A percentile compares a stretch with the other conserved stretches of the same genome.
phyloP scores from a whole-genome alignment of 2,797 vertebrate species.

The Labeo calbasu region DNA sequence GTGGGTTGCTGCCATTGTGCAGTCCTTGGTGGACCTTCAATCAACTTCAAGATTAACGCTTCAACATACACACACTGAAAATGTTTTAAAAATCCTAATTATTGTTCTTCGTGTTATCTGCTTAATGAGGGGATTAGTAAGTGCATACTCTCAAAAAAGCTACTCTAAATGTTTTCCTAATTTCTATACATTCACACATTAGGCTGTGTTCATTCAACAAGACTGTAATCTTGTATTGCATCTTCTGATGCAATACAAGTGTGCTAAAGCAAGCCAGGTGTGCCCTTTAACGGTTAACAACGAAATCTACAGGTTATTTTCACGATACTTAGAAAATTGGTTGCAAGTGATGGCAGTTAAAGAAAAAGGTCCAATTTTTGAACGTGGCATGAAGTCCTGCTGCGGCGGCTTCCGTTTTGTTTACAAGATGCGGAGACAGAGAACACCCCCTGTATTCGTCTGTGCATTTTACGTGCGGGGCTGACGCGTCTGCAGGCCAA shows the following conservation, averaged over 20 bases:
- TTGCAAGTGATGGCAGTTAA: slow-evolving; percentile 5
- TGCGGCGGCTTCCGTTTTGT: slow-evolving; percentile 63
- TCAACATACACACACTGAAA: neutral
- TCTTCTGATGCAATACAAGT: neutral
- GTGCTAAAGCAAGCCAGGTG: slow-evolving; percentile 13
- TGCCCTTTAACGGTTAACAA: neutral
- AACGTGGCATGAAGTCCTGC: slow-evolving; percentile 26
- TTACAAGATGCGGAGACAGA: slow-evolving; percentile 68
- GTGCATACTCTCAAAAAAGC: too few species aligned
- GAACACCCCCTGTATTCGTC: slow-evolving; percentile 67
- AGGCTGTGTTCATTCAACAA: neutral
- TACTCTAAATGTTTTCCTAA: neutral
- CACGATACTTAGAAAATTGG: slow-evolving; percentile 2
- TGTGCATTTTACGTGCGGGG: slow-evolving; percentile 78
- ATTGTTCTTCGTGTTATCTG: neutral
- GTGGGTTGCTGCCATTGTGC: neutral
- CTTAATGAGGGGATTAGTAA: neutral
- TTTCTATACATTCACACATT: neutral
- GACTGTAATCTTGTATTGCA: neutral
- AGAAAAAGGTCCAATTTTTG: neutral
- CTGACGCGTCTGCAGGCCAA: slow-evolving; percentile 90
- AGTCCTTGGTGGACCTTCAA: neutral
- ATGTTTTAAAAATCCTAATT: neutral
- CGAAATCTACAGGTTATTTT: slow-evolving; percentile 12
- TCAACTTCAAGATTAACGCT: neutral